Percentiles rank a stretch among this genome's conserved stretches.
Conservation (phyloP, 2,888 invertebrate species). For the Scaptomyza parva region DNA sequence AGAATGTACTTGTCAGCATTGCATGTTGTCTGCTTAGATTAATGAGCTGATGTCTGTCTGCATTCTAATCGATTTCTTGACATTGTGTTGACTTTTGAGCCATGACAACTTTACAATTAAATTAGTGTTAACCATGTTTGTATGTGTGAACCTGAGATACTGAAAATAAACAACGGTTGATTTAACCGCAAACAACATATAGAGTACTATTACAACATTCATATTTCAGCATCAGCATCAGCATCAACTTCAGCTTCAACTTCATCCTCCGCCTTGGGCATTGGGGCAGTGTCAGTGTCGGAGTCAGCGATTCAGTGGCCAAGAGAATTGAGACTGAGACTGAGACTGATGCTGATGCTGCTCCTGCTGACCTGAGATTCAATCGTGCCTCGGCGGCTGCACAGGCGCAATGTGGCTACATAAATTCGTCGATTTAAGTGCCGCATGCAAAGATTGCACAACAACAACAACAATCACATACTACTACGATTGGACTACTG, state of each 20-base stretch:
- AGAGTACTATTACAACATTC: background rate
- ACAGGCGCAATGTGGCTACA: slow-evolving; percentile 71
- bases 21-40: slow-evolving; percentile 2
- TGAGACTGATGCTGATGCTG: slow-evolving; percentile 20
- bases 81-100: slow-evolving; percentile 9
- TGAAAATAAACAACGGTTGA: background rate
- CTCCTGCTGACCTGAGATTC: slow-evolving; percentile 26
- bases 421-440: slow-evolving; percentile 81
- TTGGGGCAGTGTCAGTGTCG: slow-evolving; percentile 64
- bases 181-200: background rate
- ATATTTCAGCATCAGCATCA: slow-evolving; percentile 1
- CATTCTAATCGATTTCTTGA: slow-evolving; percentile 1
- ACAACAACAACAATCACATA: slow-evolving; percentile 34
- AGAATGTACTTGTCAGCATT: background rate
- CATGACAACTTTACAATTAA: slow-evolving; percentile 8
- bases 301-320: slow-evolving; percentile 22
- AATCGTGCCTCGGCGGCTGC: slow-evolving; percentile 47
- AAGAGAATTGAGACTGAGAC: too few species aligned
- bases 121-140: background rate
- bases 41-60: background rate
- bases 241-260: background rate
- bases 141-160: background rate
- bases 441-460: slow-evolving; percentile 71
- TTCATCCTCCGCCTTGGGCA: slow-evolving; percentile 49
- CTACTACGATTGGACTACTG: slow-evolving; percentile 31